Evolutionary conservation across 2,888 invertebrate species (phyloP).

Genomic region (Zygaena filipendulae): DNA sequence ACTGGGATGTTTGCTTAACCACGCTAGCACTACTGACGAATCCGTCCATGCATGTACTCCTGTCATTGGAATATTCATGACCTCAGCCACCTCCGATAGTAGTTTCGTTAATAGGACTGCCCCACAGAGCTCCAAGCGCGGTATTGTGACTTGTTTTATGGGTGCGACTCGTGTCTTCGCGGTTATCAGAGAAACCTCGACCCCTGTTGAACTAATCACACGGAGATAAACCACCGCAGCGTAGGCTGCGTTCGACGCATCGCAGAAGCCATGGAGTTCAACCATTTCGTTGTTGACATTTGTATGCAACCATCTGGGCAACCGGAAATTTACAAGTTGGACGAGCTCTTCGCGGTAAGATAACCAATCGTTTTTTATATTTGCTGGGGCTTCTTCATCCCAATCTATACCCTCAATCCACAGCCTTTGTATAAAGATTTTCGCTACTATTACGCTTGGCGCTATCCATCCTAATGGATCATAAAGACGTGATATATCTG

Average conservation of each 20-base stretch:
- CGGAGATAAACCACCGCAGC: slow-evolving; percentile 15
- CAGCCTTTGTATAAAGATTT: slow-evolving; percentile 9
- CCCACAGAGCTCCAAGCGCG: slow-evolving; percentile 1
- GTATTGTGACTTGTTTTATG: background rate
- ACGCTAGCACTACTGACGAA: slow-evolving; percentile 15
- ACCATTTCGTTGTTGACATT: slow-evolving; percentile 2
- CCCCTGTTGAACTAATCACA: slow-evolving; percentile 3
- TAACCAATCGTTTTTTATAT: slow-evolving; percentile 5
- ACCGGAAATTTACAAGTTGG: slow-evolving; percentile 1
- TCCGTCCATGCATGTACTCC: slow-evolving; percentile 15
- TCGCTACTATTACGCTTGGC: slow-evolving; percentile 1
- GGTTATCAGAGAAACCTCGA: slow-evolving; percentile 2
- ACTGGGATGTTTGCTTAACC: slow-evolving; percentile 15
- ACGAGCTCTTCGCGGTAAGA: slow-evolving; percentile 7
- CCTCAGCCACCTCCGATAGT: slow-evolving; percentile 7
- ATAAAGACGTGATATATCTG: background rate
- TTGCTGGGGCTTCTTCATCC: slow-evolving; percentile 8
- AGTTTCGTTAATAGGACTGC: slow-evolving; percentile 13
- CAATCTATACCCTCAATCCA: slow-evolving; percentile 9
- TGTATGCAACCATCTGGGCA: background rate
- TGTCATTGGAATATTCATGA: slow-evolving; percentile 4
- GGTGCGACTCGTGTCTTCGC: slow-evolving; percentile 12
- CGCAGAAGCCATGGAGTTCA: slow-evolving; percentile 16
- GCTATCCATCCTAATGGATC: slow-evolving; percentile 3
- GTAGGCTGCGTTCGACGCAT: slow-evolving; percentile 15